A percentile compares a stretch with the other conserved stretches of the same genome.
Conservation (phyloP, 30 jellyfish, hydroid and myxozoan species). For the Hydractinia symbiolongicarpus region DNA sequence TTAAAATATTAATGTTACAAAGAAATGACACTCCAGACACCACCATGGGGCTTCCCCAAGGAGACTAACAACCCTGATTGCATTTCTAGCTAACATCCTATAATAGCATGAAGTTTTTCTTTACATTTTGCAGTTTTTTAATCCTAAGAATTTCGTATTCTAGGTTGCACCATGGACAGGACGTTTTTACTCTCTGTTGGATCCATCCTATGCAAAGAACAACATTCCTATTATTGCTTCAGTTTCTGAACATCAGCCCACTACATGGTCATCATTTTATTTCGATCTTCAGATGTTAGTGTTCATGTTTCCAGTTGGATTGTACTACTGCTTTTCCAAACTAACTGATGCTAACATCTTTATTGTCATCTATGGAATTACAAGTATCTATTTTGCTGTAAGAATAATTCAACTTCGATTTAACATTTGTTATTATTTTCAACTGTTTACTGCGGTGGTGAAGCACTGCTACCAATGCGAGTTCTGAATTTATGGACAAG, state of each 20-base stretch:
- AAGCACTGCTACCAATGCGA: too few species aligned
- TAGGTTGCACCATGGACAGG: conserved; percentile 97
- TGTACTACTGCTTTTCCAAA: conserved; percentile 80
- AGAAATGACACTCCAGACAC: too few species aligned
- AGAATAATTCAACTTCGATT: neutral
- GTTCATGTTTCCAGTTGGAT: conserved; percentile 95
- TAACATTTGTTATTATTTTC: neutral
- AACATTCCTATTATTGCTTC: conserved; percentile 95
- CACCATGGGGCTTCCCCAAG: too few species aligned
- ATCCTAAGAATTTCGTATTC: too few species aligned
- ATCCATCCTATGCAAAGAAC: conserved; percentile 94
- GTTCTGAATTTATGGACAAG: neutral
- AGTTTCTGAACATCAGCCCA: conserved; percentile 98
- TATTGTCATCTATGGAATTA: conserved; percentile 83
- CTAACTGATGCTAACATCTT: conserved; percentile 90
- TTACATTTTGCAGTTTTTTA: too few species aligned
- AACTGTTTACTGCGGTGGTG: too few species aligned
- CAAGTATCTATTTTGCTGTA: conserved; percentile 91
- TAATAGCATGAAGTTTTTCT: too few species aligned
- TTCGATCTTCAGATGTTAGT: conserved; percentile 84
- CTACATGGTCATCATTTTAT: conserved; percentile 95
- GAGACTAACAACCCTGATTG: too few species aligned
- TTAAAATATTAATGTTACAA: too few species aligned
- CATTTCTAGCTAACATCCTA: too few species aligned
- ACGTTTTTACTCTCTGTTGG: conserved; percentile 88